Evolutionary conservation across 2,113 vertebrate genomes (phyloP).

Genomic region (Callopanchax toddi): DNA sequence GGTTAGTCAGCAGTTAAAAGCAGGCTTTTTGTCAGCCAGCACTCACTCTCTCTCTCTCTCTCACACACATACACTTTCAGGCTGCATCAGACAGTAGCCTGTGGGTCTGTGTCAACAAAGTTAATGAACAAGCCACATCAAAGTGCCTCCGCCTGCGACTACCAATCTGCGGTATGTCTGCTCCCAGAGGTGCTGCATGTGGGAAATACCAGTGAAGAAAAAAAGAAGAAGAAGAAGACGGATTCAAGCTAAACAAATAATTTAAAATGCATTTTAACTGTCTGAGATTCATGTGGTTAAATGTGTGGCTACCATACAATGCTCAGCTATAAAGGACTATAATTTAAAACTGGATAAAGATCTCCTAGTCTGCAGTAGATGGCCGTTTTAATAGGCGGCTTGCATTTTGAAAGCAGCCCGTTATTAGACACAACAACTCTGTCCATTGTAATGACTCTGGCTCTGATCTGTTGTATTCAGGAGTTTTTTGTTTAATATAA

Average conservation of each 20-base stretch:
- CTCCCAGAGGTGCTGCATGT: constrained; percentile 44
- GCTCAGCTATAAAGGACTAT: neutral
- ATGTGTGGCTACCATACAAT: constrained; percentile 11
- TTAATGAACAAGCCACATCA: constrained; percentile 56
- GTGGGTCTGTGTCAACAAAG: constrained; percentile 56
- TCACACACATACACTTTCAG: neutral
- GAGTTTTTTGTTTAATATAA: neutral
- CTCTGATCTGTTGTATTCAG: constrained; percentile 26
- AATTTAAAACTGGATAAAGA: constrained; percentile 13
- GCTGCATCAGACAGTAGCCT: constrained; percentile 17
- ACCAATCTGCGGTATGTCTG: constrained; percentile 18
- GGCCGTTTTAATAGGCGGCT: constrained; percentile 4
- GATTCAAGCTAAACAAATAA: constrained; percentile 43
- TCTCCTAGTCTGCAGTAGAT: neutral
- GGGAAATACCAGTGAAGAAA: constrained; percentile 28
- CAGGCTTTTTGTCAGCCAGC: no score
- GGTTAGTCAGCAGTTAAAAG: constrained; percentile 69
- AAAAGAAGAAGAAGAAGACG: constrained; percentile 14
- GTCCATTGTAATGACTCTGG: constrained; percentile 2
- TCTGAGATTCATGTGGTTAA: constrained; percentile 22
- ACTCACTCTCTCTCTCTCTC: no score
- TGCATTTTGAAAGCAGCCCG: constrained; percentile 24
- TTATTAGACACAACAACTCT: constrained; percentile 13
- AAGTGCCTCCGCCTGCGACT: constrained; percentile 36
- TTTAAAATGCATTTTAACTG: constrained; percentile 41